A percentile compares a stretch with the other conserved stretches of the same genome.
Evolutionary conservation across 2,113 vertebrate genomes (phyloP).

Genomic region (Erythrocercus mccallii): DNA sequence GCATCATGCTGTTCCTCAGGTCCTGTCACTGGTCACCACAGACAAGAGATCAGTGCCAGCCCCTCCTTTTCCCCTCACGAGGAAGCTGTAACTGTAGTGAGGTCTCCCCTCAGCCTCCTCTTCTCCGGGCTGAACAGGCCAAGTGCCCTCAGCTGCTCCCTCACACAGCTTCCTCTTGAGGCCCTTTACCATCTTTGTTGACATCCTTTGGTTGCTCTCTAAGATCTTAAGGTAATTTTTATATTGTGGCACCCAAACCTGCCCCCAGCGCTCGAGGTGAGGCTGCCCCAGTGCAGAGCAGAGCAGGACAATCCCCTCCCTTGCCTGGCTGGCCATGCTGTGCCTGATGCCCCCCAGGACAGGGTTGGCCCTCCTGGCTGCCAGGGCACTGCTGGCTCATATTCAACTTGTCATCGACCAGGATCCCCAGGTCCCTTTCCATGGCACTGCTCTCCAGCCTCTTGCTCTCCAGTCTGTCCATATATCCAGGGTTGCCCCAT

Average conservation of each 20-base stretch:
- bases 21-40: neutral
- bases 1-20: neutral
- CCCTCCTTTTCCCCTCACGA: neutral
- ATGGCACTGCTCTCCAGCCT: rapidly evolving
- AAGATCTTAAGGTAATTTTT: rapidly evolving
- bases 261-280: rapidly evolving
- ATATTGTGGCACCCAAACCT: rapidly evolving
- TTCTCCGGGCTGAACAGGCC: neutral
- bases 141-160: rapidly evolving
- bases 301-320: neutral
- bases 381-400: rapidly evolving
- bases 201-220: neutral
- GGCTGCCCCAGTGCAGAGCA: rapidly evolving
- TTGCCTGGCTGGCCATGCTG: rapidly evolving
- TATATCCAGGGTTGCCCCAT: neutral
- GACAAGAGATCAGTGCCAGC: neutral
- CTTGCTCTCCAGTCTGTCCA: neutral
- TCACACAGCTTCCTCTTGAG: rapidly evolving
- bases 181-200: neutral
- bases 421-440: rapidly evolving
- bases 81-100: neutral
- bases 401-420: rapidly evolving
- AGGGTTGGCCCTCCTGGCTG: neutral
- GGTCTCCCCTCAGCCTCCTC: neutral
- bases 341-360: neutral